phyloP scores from a whole-genome alignment of 2,797 vertebrate species.

The Yasuhikotakia modesta region DNA sequence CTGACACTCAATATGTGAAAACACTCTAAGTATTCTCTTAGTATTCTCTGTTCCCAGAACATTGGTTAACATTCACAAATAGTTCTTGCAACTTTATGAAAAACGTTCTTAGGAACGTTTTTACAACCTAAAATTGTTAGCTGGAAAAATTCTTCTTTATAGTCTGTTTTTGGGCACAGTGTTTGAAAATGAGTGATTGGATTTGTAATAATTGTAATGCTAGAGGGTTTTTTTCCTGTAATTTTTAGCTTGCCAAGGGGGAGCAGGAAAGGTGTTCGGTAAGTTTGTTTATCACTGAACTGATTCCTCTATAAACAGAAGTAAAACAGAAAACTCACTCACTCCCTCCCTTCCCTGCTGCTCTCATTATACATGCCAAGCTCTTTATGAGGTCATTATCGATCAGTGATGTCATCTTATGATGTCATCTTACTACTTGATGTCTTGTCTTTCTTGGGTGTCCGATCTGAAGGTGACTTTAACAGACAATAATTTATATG shows the following conservation, averaged over 20 bases:
- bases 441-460: neutral
- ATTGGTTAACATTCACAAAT: no score
- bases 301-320: slow-evolving; percentile 24
- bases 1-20: neutral
- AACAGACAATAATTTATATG: slow-evolving; percentile 9
- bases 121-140: no score
- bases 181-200: neutral
- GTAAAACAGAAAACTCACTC: slow-evolving; percentile 23
- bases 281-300: slow-evolving; percentile 50
- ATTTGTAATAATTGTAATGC: slow-evolving; percentile 41
- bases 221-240: slow-evolving; percentile 44
- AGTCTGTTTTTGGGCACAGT: neutral
- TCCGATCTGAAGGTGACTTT: slow-evolving; percentile 7
- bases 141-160: neutral
- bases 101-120: no score
- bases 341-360: slow-evolving; percentile 17
- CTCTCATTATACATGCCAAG: slow-evolving; percentile 21
- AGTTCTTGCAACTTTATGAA: no score
- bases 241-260: slow-evolving; percentile 63
- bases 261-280: slow-evolving; percentile 62
- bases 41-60: no score
- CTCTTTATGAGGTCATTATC: neutral
- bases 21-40: neutral
- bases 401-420: slow-evolving; percentile 10
- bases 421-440: slow-evolving; percentile 17